A percentile compares a stretch with the other conserved stretches of the same genome.
Evolutionary conservation across 2,888 invertebrate species (phyloP).

Genomic region (Epistrophella euchroma): DNA sequence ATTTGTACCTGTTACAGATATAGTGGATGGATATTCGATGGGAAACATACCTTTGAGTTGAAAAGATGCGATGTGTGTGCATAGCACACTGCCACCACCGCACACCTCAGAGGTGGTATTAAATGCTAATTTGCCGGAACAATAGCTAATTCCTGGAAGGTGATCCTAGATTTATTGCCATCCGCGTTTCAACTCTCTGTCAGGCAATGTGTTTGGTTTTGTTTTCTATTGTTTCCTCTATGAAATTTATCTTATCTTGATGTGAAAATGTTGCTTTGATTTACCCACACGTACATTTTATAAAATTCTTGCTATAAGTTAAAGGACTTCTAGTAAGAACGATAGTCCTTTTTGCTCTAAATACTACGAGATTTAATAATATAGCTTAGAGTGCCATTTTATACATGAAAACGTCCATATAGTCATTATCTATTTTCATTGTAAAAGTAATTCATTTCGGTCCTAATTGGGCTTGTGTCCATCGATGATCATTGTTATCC

Average conservation of each 20-base stretch:
- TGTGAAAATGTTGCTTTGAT: constrained; percentile 7
- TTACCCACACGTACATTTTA: neutral
- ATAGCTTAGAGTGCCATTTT: constrained; percentile 13
- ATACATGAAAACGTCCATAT: neutral
- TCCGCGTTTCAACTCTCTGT: constrained; percentile 54
- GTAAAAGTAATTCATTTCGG: constrained; percentile 56
- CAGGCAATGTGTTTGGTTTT: constrained; percentile 42
- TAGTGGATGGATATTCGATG: constrained; percentile 22
- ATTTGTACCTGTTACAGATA: constrained; percentile 45
- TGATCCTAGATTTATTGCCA: constrained; percentile 72
- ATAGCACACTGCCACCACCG: constrained; percentile 31
- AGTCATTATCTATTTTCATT: constrained; percentile 61
- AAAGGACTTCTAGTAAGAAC: constrained; percentile 13
- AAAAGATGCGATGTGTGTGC: constrained; percentile 39
- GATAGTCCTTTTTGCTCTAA: constrained; percentile 19
- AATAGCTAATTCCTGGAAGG: constrained; percentile 72
- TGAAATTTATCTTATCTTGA: constrained; percentile 67
- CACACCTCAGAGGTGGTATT: constrained; percentile 73
- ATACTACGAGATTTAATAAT: neutral
- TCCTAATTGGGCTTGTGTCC: constrained; percentile 66
- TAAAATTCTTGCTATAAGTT: constrained; percentile 5
- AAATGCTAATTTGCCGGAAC: constrained; percentile 74
- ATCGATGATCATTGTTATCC: constrained; percentile 39
- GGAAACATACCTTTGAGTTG: constrained; percentile 41
- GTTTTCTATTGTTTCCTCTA: constrained; percentile 61